Conservation (phyloP, 1,140 invertebrate species). For the Heliconius nattereri region DNA sequence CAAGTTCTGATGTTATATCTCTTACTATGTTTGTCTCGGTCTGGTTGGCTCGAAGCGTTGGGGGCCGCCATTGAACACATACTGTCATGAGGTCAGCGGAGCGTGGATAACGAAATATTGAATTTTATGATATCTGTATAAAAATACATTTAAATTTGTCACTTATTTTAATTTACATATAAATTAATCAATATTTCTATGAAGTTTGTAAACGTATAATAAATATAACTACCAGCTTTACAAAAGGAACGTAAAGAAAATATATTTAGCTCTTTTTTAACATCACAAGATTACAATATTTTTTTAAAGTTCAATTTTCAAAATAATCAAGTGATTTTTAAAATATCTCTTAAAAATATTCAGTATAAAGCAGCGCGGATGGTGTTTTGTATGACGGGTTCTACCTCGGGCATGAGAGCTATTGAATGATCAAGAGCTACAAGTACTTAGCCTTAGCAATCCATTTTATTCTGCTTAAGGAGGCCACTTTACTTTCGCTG, state of each 20-base stretch:
- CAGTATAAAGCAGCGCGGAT: background rate
- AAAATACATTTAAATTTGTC: background rate
- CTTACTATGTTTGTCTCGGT: background rate
- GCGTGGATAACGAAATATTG: background rate
- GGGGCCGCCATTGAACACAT: background rate
- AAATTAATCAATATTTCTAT: background rate
- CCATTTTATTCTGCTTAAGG: constrained; percentile 17
- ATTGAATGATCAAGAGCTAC: background rate
- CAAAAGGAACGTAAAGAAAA: too few species aligned
- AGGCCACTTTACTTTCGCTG: constrained; percentile 20
- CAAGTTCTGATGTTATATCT: background rate
- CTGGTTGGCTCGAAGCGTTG: constrained; percentile 1
- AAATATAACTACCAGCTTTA: background rate
- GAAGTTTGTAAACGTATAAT: background rate
- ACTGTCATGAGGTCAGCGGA: background rate
- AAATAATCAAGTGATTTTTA: background rate
- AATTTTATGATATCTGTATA: background rate
- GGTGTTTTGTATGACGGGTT: constrained; percentile 16
- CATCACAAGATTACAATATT: background rate
- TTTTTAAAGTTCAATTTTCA: background rate
- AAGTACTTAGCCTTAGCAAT: constrained; percentile 8
- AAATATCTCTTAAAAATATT: background rate
- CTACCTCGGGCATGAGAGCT: background rate
- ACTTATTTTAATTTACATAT: background rate
- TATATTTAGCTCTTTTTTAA: too few species aligned